phyloP scores from a whole-genome alignment of 2,888 invertebrate species.

The Eumerus sabulonum region DNA sequence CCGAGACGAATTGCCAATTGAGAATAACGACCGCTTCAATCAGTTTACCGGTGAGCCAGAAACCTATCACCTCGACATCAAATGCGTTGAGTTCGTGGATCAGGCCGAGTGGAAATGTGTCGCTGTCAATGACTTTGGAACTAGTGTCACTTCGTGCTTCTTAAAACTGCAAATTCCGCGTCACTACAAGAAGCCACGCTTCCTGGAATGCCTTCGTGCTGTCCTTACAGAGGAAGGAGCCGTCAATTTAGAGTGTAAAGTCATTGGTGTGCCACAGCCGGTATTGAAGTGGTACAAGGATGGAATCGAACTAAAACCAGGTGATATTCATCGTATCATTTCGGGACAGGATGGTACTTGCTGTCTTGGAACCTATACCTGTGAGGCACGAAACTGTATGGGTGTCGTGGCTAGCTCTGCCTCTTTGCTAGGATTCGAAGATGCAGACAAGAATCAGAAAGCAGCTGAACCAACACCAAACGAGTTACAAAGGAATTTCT shows the following conservation, averaged over 20 bases:
- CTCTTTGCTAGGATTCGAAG: constrained; percentile 92
- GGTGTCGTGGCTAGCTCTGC: constrained; percentile 93
- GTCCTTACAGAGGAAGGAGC: constrained; percentile 92
- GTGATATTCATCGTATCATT: constrained; percentile 94
- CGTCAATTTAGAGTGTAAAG: constrained; percentile 95
- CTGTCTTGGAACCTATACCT: constrained; percentile 93
- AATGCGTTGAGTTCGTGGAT: constrained; percentile 88
- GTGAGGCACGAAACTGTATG: constrained; percentile 95
- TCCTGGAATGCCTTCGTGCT: constrained; percentile 90
- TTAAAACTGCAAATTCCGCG: constrained; percentile 90
- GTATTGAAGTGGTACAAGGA: constrained; percentile 96
- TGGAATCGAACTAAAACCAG: constrained; percentile 92
- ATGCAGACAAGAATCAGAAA: constrained; percentile 81
- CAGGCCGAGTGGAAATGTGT: constrained; percentile 96
- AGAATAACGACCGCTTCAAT: constrained; percentile 84
- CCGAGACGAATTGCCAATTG: constrained; percentile 89
- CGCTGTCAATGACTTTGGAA: constrained; percentile 92
- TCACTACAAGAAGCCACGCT: constrained; percentile 93
- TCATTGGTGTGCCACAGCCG: constrained; percentile 94
- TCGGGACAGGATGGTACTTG: constrained; percentile 95
- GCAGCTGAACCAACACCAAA: constrained; percentile 79
- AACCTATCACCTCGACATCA: constrained; percentile 86
- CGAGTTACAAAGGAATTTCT: constrained; percentile 85
- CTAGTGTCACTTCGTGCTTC: constrained; percentile 92
- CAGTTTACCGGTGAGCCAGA: constrained; percentile 85